Evolutionary conservation across 1,140 invertebrate genomes (phyloP), one percentile per base, ranked within the genome.

Genomic region (Hormaphis cornu): DNA sequence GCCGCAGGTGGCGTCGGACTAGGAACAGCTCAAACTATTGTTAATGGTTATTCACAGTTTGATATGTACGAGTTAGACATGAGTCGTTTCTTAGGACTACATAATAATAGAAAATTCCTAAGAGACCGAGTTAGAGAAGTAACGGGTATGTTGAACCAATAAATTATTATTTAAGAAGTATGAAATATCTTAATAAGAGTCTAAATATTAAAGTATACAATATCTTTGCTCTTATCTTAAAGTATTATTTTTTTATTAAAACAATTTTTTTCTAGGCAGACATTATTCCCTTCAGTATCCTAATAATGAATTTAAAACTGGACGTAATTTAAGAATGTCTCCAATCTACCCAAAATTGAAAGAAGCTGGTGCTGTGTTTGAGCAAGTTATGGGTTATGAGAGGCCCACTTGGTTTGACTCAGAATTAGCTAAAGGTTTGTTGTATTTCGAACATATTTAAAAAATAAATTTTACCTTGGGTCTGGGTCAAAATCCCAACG

Each of bases 371-470:
- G 97, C 93, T n/a, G 88, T 96, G 12, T 99, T 98, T 81, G 93
- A 93, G 9, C 95, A 98, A 79, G 93, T 93, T 28, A 98, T 98
- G 93, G 96, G 95, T 1, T 99, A 98, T 78, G 97, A 99, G 78
- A 81, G 96, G 73, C 92, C 96, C 0, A 86, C 91, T 40, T 98
- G 91, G 85, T 99, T 97, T 80, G 86, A 91, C 72, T 76, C 78
- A 28, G 46, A 48, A 14, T 26, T 66, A 28, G 33, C 52, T 5
- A 44, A 50, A 33, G 44, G 61, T 66, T 50, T 16, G 44, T 63
- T 16, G 18, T 30, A 46, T 22, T 10, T 46, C 24, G 1, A 56
- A 20, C 10, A 5, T 35, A 35, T 22, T 33, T n/a, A n/a, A 20
- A 33, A 18, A 56, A 54, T 22, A 16, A 56, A 40, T 22, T 24